Conservation (phyloP, 2,113 vertebrate genomes). For the Haemorhous mexicanus region DNA sequence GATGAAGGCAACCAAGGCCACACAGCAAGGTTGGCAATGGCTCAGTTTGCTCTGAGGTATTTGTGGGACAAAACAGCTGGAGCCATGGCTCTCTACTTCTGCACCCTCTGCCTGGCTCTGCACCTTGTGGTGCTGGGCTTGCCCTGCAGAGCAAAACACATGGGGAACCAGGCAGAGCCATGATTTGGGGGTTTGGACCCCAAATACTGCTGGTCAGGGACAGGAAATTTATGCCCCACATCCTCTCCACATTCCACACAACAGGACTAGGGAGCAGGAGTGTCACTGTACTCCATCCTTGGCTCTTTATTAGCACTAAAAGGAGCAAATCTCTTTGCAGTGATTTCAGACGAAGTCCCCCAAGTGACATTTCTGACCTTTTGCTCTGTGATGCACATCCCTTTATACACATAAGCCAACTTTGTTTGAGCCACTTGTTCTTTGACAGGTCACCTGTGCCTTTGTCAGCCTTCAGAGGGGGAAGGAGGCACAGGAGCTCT, state of each 20-base stretch:
- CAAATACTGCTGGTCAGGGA: neutral
- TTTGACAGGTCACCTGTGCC: neutral
- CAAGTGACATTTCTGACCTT: neutral
- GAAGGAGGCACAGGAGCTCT: neutral
- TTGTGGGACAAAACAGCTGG: accelerated
- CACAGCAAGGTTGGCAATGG: accelerated
- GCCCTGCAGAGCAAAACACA: neutral
- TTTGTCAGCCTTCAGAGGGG: neutral
- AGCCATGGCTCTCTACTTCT: neutral
- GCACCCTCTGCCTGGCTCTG: neutral
- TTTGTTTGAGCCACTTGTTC: neutral
- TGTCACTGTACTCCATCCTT: too few species aligned
- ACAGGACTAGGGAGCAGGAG: neutral
- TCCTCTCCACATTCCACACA: neutral
- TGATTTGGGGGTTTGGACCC: neutral
- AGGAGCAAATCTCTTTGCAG: neutral
- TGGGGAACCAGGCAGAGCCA: neutral
- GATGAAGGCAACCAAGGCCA: accelerated
- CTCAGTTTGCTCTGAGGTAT: neutral
- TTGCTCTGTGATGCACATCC: neutral
- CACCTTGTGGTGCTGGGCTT: neutral
- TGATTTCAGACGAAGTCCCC: neutral
- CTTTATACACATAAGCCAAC: neutral
- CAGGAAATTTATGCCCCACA: neutral
- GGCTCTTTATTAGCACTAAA: neutral